Conservation (phyloP, 2,888 invertebrate species). For the Caenorhabditis doughertyi region DNA sequence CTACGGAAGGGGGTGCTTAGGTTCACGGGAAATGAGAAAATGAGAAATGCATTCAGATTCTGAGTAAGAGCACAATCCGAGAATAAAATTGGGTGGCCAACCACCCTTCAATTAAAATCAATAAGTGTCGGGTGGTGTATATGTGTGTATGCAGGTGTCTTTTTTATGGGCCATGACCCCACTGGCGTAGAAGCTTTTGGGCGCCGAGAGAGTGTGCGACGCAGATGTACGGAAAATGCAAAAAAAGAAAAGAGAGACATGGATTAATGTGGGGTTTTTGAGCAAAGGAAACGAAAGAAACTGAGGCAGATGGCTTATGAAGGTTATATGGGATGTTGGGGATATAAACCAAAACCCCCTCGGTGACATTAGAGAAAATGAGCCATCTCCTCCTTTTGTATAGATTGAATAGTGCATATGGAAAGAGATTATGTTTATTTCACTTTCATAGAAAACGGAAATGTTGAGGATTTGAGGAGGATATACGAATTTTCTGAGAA, state of each 20-base stretch:
- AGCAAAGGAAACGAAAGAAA: neutral
- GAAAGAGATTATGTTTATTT: neutral
- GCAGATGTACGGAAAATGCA: slow-evolving; percentile 12
- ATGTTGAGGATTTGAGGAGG: too few relatives aligned
- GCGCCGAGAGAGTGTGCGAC: neutral
- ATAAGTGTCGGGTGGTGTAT: neutral
- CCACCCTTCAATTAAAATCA: slow-evolving; percentile 7
- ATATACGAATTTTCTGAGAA: too few relatives aligned
- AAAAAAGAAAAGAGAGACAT: neutral
- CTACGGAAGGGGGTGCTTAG: too few relatives aligned
- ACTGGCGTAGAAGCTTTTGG: neutral
- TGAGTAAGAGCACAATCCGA: too few relatives aligned
- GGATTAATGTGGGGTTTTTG: slow-evolving; percentile 8
- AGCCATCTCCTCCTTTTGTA: neutral
- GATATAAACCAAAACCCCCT: too few relatives aligned
- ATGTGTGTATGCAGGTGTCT: neutral
- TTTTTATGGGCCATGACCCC: slow-evolving; percentile 1
- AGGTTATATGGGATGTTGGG: neutral
- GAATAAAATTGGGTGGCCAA: neutral
- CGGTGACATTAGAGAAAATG: slow-evolving; percentile 8
- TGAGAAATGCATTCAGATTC: too few relatives aligned
- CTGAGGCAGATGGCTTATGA: neutral
- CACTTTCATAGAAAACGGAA: too few relatives aligned
- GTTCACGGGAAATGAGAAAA: too few relatives aligned
- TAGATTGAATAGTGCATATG: neutral